These are phyloP conservation scores for Nemotelus nigrinus DNA, from an alignment of 2,888 invertebrate species.

Conservation along the genomic window DNA sequence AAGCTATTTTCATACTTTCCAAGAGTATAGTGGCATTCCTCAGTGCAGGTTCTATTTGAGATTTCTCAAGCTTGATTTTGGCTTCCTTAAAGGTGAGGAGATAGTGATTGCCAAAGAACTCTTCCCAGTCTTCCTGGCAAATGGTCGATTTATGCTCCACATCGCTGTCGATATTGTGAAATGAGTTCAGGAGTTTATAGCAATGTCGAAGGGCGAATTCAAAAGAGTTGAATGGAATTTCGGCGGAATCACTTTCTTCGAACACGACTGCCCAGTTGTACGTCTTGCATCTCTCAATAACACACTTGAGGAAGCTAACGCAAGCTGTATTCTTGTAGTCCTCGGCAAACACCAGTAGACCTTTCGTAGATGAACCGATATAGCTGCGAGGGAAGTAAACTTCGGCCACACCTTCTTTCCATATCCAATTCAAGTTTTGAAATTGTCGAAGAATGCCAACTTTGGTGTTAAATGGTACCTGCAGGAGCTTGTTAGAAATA, in stretches of 20 bases:
- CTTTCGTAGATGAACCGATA: slow-evolving; percentile 82
- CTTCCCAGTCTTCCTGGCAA: slow-evolving; percentile 85
- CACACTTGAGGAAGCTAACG: slow-evolving; percentile 82
- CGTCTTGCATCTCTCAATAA: slow-evolving; percentile 70
- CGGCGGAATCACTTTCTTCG: slow-evolving; percentile 67
- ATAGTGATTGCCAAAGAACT: not conserved
- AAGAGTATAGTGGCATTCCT: slow-evolving; percentile 70
- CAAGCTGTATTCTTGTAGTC: slow-evolving; percentile 92
- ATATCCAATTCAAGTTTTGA: slow-evolving; percentile 86
- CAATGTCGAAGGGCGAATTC: slow-evolving; percentile 85
- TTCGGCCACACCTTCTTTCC: slow-evolving; percentile 80
- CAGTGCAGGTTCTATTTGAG: slow-evolving; percentile 57
- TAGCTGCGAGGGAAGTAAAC: slow-evolving; percentile 89
- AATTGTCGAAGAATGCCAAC: slow-evolving; percentile 83
- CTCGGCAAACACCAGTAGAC: slow-evolving; percentile 83
- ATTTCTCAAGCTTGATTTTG: slow-evolving; percentile 64
- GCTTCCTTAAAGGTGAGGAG: not conserved
- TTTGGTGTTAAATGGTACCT: slow-evolving; percentile 91
- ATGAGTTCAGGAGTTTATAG: slow-evolving; percentile 78
- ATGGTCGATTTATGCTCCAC: slow-evolving; percentile 69
- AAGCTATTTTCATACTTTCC: slow-evolving; percentile 73
- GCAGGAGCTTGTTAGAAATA: slow-evolving; percentile 81
- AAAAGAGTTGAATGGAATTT: slow-evolving; percentile 77
- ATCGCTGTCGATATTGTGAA: slow-evolving; percentile 80
- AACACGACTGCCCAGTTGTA: slow-evolving; percentile 70